Evolutionary conservation across 1,140 invertebrate species (phyloP).

Genomic region (Drosophila lacertosa): DNA sequence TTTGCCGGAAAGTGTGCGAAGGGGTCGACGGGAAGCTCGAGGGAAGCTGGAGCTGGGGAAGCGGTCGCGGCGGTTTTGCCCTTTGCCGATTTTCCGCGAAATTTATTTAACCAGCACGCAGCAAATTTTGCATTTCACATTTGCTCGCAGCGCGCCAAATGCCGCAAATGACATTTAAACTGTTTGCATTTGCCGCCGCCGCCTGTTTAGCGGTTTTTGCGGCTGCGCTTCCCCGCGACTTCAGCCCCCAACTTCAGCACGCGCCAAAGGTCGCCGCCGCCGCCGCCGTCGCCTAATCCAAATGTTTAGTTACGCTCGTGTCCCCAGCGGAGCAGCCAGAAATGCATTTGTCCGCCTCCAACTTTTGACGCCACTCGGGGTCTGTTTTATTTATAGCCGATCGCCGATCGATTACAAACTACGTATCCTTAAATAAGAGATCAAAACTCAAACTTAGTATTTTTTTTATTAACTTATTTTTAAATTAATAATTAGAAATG

Average conservation of each 20-base stretch:
- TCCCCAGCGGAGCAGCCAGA: too few species aligned
- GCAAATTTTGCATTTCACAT: slow-evolving; percentile 25
- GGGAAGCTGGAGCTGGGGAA: neutral
- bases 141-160: slow-evolving; percentile 1
- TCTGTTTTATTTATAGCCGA: too few species aligned
- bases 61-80: slow-evolving; percentile 17
- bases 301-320: slow-evolving; percentile 75
- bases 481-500: too few species aligned
- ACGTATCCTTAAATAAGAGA: too few species aligned
- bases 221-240: slow-evolving; percentile 18
- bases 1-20: neutral
- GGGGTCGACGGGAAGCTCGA: neutral
- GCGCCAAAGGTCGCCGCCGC: slow-evolving; percentile 6
- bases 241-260: neutral
- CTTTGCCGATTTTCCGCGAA: slow-evolving; percentile 60
- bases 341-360: too few species aligned
- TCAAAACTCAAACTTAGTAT: too few species aligned
- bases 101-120: slow-evolving; percentile 65
- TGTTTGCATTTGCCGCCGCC: slow-evolving; percentile 61
- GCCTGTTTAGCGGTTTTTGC: slow-evolving; percentile 66
- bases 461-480: too few species aligned
- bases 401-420: too few species aligned
- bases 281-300: slow-evolving; percentile 54
- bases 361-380: too few species aligned
- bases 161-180: slow-evolving; percentile 62